Evolutionary conservation across 2,113 vertebrate genomes (phyloP).

Genomic region (Corythoichthys intestinalis): DNA sequence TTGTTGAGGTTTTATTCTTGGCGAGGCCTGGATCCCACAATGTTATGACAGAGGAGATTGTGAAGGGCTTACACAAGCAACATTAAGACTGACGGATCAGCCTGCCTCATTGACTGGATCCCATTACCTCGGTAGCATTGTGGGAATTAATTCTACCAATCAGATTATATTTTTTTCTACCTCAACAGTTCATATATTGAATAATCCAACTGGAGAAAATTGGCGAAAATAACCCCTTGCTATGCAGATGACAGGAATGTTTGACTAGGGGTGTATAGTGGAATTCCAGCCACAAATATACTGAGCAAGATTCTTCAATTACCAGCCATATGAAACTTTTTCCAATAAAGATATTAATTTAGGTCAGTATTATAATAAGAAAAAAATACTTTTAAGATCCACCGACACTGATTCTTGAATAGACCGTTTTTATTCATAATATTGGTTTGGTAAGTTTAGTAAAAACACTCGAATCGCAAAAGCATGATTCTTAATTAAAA

Average conservation of each 20-base stretch:
- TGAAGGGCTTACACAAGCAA: slow-evolving; percentile 76
- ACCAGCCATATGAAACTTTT: neutral
- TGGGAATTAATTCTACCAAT: slow-evolving; percentile 98
- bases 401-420: neutral
- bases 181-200: slow-evolving; percentile 96
- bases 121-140: slow-evolving; percentile 85
- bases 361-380: neutral
- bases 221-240: slow-evolving; percentile 96
- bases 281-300: slow-evolving; percentile 28
- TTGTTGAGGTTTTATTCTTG: slow-evolving; percentile 52
- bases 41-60: slow-evolving; percentile 84
- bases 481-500: neutral
- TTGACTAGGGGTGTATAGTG: slow-evolving; percentile 84
- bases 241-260: slow-evolving; percentile 86
- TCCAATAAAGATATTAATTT: neutral
- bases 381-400: neutral
- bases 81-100: slow-evolving; percentile 91
- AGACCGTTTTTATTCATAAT: neutral
- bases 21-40: slow-evolving; percentile 53
- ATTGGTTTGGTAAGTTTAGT: too few species aligned
- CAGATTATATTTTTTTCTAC: slow-evolving; percentile 88
- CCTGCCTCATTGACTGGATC: slow-evolving; percentile 82
- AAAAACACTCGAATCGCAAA: too few species aligned
- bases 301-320: neutral
- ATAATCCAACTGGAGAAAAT: slow-evolving; percentile 95